phyloP scores from a whole-genome alignment of 2,888 invertebrate species.

The Stenichneumon culpator region DNA sequence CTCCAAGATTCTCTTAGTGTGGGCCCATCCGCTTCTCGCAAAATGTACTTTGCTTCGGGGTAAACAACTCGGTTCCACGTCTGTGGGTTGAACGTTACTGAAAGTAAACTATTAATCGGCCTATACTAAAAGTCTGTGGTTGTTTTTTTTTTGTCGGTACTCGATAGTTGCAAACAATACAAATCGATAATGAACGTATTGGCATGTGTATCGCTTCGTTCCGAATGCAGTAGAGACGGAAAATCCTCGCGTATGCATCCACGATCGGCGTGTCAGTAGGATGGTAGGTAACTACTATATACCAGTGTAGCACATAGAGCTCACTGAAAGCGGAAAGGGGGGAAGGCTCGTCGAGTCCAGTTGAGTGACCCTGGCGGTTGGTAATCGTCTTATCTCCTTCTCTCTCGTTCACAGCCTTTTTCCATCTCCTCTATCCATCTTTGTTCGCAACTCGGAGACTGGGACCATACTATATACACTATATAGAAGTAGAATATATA shows the following conservation, averaged over 20 bases:
- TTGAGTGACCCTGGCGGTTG: conserved; percentile 73
- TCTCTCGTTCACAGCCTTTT: conserved; percentile 42
- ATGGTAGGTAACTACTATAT: background rate
- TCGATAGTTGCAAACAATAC: background rate
- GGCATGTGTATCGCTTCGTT: background rate
- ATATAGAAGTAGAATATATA: background rate
- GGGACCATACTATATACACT: conserved; percentile 4
- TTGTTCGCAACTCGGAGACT: conserved; percentile 46
- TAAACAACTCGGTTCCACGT: no score
- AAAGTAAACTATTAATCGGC: no score
- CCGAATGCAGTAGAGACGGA: background rate
- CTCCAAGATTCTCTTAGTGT: no score
- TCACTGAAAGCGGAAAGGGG: conserved; percentile 54
- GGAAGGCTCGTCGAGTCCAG: conserved; percentile 53
- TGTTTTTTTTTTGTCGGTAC: background rate
- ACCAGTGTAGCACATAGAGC: conserved; percentile 23
- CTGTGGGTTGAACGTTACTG: no score
- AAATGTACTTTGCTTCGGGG: no score
- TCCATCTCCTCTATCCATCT: conserved; percentile 38
- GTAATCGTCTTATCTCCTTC: conserved; percentile 42
- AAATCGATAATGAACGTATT: background rate
- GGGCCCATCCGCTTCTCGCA: no score
- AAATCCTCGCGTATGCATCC: background rate
- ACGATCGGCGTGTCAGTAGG: background rate
- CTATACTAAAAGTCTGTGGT: no score